Conservation (phyloP, 2,888 invertebrate species). For the Pandemis corylana region DNA sequence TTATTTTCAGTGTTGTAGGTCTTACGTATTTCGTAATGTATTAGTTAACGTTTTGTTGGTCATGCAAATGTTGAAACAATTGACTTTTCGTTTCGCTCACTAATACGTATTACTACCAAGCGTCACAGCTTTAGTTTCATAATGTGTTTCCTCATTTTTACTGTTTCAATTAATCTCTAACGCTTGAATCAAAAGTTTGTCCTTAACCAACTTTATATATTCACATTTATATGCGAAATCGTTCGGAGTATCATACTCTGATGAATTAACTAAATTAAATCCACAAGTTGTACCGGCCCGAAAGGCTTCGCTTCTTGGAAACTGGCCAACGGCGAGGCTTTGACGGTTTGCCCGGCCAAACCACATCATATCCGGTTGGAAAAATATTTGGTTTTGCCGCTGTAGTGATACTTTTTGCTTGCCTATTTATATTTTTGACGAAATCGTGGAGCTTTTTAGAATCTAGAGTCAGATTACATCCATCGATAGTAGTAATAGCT, state of each 20-base stretch:
- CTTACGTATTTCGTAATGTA: neutral
- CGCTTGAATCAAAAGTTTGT: neutral
- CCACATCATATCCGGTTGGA: constrained; percentile 17
- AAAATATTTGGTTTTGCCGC: constrained; percentile 18
- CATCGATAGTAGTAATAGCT: neutral
- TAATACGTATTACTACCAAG: neutral
- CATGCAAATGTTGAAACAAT: neutral
- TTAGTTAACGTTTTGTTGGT: neutral
- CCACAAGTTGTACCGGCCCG: constrained; percentile 26
- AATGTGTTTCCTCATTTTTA: neutral
- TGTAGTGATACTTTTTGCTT: constrained; percentile 1
- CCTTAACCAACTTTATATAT: neutral
- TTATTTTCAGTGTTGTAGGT: neutral
- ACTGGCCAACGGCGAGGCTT: constrained; percentile 16
- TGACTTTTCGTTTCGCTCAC: neutral
- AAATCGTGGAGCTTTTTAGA: neutral
- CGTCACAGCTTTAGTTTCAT: neutral
- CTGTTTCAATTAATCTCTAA: neutral
- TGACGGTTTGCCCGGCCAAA: constrained; percentile 8
- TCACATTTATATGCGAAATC: neutral
- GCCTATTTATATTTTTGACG: neutral
- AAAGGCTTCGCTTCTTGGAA: constrained; percentile 36
- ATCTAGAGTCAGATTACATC: neutral
- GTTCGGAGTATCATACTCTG: neutral
- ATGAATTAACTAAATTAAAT: constrained; percentile 30